phyloP scores from a whole-genome alignment of 2,113 vertebrate species.

The Tyto alba region DNA sequence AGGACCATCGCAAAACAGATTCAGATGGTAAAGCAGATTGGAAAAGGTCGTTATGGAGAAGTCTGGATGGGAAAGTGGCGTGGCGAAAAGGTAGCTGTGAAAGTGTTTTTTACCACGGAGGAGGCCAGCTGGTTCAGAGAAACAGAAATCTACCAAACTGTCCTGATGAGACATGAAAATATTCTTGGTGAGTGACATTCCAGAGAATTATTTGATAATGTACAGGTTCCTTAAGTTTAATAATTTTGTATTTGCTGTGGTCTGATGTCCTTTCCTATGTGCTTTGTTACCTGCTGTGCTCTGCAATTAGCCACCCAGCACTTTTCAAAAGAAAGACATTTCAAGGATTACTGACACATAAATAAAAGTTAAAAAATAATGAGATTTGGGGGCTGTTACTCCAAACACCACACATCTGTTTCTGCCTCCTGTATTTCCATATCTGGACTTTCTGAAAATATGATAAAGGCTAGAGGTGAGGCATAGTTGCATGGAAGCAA shows the following conservation, averaged over 20 bases:
- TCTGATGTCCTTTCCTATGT: neutral
- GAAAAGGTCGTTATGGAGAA: conserved; percentile 95
- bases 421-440: neutral
- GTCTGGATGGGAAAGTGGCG: conserved; percentile 98
- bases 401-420: neutral
- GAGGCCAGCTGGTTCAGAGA: conserved; percentile 99
- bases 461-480: neutral
- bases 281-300: neutral
- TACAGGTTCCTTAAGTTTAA: neutral
- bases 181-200: conserved; percentile 84
- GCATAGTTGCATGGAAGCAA: neutral
- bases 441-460: neutral
- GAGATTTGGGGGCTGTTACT: neutral
- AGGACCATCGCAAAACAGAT: conserved; percentile 98
- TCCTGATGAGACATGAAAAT: conserved; percentile 97
- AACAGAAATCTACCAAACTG: conserved; percentile 98
- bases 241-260: neutral
- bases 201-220: neutral
- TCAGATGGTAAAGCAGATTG: conserved; percentile 98
- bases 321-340: neutral
- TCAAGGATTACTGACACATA: neutral
- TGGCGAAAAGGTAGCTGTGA: conserved; percentile 93
- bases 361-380: neutral
- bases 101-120: conserved; percentile 96
- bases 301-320: neutral